phyloP scores from a whole-genome alignment of 1,140 invertebrate genomes.

The Drosophila pandora region DNA sequence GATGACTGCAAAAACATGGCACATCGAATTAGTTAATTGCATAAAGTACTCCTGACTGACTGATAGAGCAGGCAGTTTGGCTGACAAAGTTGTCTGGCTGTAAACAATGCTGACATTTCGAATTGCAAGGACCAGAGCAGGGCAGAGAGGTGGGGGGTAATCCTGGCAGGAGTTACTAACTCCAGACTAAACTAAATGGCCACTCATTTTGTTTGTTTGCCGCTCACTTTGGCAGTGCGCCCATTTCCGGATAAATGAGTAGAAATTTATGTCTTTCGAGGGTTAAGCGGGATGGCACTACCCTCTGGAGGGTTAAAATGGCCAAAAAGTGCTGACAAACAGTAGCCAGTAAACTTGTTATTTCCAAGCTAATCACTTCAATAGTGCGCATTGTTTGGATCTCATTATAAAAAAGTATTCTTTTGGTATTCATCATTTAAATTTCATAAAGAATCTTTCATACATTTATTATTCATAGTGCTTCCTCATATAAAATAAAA shows the following conservation, averaged over 20 bases:
- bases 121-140: neutral
- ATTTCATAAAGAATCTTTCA: neutral
- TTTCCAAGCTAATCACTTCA: constrained; percentile 58
- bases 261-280: constrained; percentile 57
- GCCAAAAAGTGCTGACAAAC: constrained; percentile 44
- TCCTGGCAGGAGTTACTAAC: constrained; percentile 29
- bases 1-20: constrained; percentile 44
- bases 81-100: constrained; percentile 60
- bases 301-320: constrained; percentile 2
- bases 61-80: constrained; percentile 51
- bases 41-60: constrained; percentile 49
- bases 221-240: constrained; percentile 60
- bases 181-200: constrained; percentile 62
- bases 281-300: neutral
- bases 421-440: neutral
- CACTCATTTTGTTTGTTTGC: constrained; percentile 67
- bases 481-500: neutral
- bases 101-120: constrained; percentile 56
- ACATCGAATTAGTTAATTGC: constrained; percentile 76
- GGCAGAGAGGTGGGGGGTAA: too few species aligned
- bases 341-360: constrained; percentile 54
- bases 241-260: constrained; percentile 63
- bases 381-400: constrained; percentile 50
- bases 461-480: neutral
- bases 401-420: neutral